Base-by-base conservation (phyloP, 2,888 invertebrate species). In the Drosophila mulleri region DNA sequence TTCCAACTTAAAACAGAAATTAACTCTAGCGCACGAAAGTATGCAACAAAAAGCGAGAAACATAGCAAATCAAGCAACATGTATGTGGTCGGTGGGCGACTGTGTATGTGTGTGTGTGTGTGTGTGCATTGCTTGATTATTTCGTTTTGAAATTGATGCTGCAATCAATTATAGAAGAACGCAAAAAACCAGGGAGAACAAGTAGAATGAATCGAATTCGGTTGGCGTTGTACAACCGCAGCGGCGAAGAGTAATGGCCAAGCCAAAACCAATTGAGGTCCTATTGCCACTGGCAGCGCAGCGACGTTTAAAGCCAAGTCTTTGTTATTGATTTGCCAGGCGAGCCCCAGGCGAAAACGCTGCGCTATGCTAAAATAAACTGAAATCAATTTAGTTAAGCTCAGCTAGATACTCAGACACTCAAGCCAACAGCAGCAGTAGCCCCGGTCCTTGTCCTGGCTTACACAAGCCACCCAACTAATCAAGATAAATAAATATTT, bases 401-500 rank as follows among this genome's bases (percentile, higher is more conserved):
- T 72, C 69, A 59, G 60, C 44, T 68, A 66, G 62, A 26, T 56
- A 54, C 66, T 57, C 48, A 26, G 45, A 14, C 44, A 7, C 44
- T 45, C 45, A 45, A 14, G 42, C 35, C 8, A 0, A 16, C 39
- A 39, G 41, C 3, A 8, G 35, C 35, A 11, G 2, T 11, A 8
- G 14, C n/a, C 53, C 50, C 32, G 18, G 7, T 14, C 23, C 16
- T 11, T 9, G 0, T 11, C 6, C 44, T 2, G 18, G 26, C 11
- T 29, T 35, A 39, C 60, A 41, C 23, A 48, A 35, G n/a, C 60
- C 69, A 56, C 71, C 58, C 72, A 84, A 73, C 86, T 87, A 89
- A 87, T 89, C 90, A 85, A 72, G 75, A 87, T 88, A 86, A 88
- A 89, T 89, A 87, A 87, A 87, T 87, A 87, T 87, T 87, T 89